Evolutionary conservation across 2,797 vertebrate genomes (phyloP).

Genomic region (Diceros bicornis): DNA sequence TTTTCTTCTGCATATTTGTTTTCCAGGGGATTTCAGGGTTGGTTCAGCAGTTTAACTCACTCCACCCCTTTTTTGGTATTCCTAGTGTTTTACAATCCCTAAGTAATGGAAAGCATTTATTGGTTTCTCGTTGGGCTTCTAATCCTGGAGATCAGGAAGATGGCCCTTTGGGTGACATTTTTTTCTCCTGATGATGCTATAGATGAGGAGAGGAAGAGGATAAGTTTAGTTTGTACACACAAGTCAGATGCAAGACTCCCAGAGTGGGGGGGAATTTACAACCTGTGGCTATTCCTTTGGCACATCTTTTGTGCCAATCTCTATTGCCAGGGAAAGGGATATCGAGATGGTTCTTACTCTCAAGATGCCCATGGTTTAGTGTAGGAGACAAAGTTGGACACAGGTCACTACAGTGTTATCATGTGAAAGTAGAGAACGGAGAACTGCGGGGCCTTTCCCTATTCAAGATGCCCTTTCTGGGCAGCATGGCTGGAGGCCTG

Average conservation of each 20-base stretch:
- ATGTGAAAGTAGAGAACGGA: not conserved
- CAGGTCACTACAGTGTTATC: not conserved
- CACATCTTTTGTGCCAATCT: slow-evolving; percentile 13
- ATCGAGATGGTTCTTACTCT: not conserved
- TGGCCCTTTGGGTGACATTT: not conserved
- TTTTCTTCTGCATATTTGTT: slow-evolving; percentile 25
- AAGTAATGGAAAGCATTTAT: slow-evolving; percentile 1
- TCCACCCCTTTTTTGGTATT: not conserved
- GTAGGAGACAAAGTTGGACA: not conserved
- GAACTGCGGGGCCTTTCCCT: no score
- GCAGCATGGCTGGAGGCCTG: not conserved
- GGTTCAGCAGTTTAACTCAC: not conserved
- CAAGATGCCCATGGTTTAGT: not conserved
- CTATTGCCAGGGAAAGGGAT: not conserved
- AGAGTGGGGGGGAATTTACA: not conserved
- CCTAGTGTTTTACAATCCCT: not conserved
- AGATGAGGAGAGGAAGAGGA: not conserved
- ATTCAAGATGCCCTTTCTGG: not conserved
- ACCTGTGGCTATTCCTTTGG: not conserved
- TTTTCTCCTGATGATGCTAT: not conserved
- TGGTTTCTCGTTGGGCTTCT: not conserved
- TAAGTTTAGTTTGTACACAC: not conserved
- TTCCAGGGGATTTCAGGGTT: not conserved
- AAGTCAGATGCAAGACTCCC: not conserved
- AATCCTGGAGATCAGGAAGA: not conserved